Percentiles rank a stretch among this genome's conserved stretches.
Conservation (phyloP, 2,797 vertebrate species). For the Carcharodon carcharias region DNA sequence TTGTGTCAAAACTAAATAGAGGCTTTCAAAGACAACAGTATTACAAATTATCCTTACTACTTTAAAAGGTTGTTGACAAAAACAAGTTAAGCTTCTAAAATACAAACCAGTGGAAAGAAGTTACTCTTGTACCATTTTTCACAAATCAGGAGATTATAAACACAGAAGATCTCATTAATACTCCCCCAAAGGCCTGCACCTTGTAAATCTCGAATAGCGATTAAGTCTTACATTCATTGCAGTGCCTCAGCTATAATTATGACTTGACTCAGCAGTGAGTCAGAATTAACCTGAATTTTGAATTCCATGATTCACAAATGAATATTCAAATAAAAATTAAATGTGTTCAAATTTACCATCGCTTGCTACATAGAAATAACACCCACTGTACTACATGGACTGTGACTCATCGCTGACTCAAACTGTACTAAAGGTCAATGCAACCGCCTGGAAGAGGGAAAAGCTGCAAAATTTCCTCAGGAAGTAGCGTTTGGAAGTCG, state of each 20-base stretch:
- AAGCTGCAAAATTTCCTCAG: neutral
- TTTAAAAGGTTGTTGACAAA: slow-evolving; percentile 3
- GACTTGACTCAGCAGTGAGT: slow-evolving; percentile 6
- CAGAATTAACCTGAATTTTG: neutral
- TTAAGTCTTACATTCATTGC: slow-evolving; percentile 15
- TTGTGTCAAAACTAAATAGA: slow-evolving; percentile 13
- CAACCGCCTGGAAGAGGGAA: neutral
- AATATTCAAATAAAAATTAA: neutral
- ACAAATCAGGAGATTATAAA: slow-evolving; percentile 12
- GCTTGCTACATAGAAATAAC: neutral
- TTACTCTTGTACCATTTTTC: neutral
- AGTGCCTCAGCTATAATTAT: neutral
- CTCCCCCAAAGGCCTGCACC: slow-evolving; percentile 7
- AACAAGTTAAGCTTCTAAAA: neutral
- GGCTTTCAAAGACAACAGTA: neutral
- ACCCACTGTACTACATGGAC: neutral
- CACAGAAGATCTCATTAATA: slow-evolving; percentile 6
- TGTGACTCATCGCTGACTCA: slow-evolving; percentile 8
- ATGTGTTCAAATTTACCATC: neutral
- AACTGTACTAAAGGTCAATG: neutral
- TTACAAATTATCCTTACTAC: neutral
- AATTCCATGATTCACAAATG: slow-evolving; percentile 16
- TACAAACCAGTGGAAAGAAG: neutral
- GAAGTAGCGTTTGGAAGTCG: neutral
- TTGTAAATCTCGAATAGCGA: slow-evolving; percentile 19